Conservation (phyloP, 2,797 vertebrate species). For the Melanotaenia maccullochi region DNA sequence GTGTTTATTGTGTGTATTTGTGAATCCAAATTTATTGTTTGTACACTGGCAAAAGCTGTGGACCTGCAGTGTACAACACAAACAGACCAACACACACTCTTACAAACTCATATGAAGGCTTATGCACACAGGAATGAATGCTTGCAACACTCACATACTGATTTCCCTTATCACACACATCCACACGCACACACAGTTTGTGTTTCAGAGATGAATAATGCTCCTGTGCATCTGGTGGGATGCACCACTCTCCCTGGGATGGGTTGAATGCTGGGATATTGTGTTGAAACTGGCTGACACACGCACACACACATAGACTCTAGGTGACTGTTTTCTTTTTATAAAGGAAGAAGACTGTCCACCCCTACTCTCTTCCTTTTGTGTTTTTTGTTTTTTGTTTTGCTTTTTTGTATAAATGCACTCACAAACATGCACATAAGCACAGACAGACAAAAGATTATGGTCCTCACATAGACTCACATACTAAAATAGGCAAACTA, state of each 20-base stretch:
- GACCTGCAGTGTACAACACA: conserved; percentile 41
- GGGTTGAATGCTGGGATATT: conserved; percentile 68
- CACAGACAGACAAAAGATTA: conserved; percentile 32
- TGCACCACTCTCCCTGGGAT: conserved; percentile 67
- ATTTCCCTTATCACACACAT: conserved; percentile 7
- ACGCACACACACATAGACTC: conserved; percentile 48
- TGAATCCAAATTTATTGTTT: conserved; percentile 28
- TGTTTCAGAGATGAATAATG: conserved; percentile 81
- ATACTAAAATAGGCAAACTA: conserved; percentile 35
- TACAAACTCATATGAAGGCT: conserved; percentile 25
- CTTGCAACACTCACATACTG: conserved; percentile 26
- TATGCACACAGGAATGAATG: conserved; percentile 17
- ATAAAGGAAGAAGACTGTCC: conserved; percentile 45
- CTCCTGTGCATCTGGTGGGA: conserved; percentile 73
- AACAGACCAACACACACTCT: conserved; percentile 16
- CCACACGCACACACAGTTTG: conserved; percentile 13
- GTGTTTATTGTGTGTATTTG: conserved; percentile 16
- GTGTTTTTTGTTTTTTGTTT: too few species aligned
- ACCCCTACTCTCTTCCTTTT: conserved; percentile 39
- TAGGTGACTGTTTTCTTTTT: conserved; percentile 73
- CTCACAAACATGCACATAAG: conserved; percentile 6
- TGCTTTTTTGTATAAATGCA: conserved; percentile 50
- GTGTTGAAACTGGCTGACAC: conserved; percentile 61
- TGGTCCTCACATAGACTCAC: conserved; percentile 25
- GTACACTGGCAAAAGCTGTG: conserved; percentile 44